phyloP scores from a whole-genome alignment of 1,140 invertebrate species.

The Dicyema japonicum region DNA sequence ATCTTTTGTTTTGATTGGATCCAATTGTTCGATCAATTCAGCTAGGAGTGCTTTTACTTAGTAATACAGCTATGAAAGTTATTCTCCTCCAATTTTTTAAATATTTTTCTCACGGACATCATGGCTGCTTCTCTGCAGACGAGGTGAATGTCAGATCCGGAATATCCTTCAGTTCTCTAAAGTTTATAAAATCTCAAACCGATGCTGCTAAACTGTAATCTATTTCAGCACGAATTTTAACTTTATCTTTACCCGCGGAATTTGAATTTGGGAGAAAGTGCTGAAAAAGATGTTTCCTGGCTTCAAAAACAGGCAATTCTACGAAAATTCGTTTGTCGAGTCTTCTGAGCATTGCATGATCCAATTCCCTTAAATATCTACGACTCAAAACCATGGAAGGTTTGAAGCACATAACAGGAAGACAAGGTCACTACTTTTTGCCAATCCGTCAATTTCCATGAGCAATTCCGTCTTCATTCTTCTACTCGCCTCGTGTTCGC shows the following conservation, averaged over 20 bases:
- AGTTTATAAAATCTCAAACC: conserved; percentile 7
- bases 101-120: conserved; percentile 22
- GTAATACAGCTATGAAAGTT: too few relatives aligned
- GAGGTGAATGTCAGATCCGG: conserved; percentile 49
- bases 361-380: conserved; percentile 34
- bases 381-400: conserved; percentile 40
- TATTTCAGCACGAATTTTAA: conserved; percentile 1
- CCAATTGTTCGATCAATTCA: too few relatives aligned
- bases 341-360: conserved; percentile 45
- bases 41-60: too few relatives aligned
- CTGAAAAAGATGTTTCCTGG: conserved; percentile 31
- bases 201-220: conserved; percentile 1
- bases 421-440: conserved; percentile 27
- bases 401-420: conserved; percentile 60
- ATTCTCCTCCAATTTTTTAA: conserved; percentile 22
- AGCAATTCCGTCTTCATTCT: conserved; percentile 33
- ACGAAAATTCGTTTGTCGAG: conserved; percentile 55
- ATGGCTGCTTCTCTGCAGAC: conserved; percentile 49
- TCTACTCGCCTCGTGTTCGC: conserved; percentile 25
- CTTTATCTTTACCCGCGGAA: conserved; percentile 12
- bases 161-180: conserved; percentile 37
- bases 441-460: conserved; percentile 38
- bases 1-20: too few relatives aligned
- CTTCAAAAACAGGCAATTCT: conserved; percentile 31
- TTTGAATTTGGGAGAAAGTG: conserved; percentile 22